Conservation (phyloP, 2,888 invertebrate genomes). For the Hartigia nigra region DNA sequence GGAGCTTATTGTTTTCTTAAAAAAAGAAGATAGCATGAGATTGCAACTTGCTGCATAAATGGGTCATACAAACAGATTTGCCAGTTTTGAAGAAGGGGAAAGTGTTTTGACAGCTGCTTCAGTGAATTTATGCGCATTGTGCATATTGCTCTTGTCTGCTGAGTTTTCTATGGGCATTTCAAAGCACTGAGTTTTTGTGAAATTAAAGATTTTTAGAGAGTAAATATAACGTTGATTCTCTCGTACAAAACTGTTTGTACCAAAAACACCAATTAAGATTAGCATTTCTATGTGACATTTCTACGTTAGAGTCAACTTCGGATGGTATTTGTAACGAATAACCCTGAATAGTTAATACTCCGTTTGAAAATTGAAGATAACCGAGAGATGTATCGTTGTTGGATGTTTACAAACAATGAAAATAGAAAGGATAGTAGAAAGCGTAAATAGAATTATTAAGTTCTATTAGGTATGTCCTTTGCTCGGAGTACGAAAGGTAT, state of each 20-base stretch:
- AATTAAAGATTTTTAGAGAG: background rate
- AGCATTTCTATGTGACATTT: too few relatives aligned
- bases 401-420: background rate
- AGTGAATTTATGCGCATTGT: background rate
- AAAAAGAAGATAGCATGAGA: background rate
- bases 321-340: background rate
- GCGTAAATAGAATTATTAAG: background rate
- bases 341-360: background rate
- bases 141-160: background rate
- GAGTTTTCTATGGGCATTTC: background rate
- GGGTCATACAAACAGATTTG: conserved; percentile 5
- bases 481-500: background rate
- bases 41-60: conserved; percentile 5
- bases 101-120: conserved; percentile 20
- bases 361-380: background rate
- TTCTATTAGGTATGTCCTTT: background rate
- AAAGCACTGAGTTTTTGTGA: background rate
- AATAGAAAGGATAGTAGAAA: background rate
- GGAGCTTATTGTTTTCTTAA: background rate
- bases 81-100: conserved; percentile 6
- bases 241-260: too few relatives aligned
- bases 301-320: background rate
- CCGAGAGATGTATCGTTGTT: background rate
- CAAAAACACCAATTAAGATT: too few relatives aligned
- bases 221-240: background rate